Evolutionary conservation across 64 coral and sea anemone species (phyloP).

Genomic region (Pocillopora damicornis): DNA sequence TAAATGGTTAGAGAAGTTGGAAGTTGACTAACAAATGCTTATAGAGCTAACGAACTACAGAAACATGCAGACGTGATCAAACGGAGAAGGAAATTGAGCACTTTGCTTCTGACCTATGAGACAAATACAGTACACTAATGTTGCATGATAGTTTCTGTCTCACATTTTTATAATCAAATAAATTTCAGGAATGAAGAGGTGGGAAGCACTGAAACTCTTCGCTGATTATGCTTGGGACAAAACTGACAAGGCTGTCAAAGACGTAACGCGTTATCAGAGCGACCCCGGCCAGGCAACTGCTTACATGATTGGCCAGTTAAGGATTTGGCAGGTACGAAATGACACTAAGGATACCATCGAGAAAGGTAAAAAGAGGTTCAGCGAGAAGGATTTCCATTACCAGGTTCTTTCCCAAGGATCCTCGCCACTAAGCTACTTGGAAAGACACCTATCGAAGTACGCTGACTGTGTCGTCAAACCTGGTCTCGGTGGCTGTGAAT

Average conservation of each 20-base stretch:
- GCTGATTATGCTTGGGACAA: conserved; percentile 86
- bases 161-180: not conserved
- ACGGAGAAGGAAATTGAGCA: too few species aligned
- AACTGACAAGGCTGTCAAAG: conserved; percentile 95
- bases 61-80: too few species aligned
- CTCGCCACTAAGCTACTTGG: conserved; percentile 79
- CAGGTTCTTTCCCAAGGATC: conserved; percentile 88
- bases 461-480: conserved; percentile 50
- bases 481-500: conserved; percentile 51
- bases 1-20: too few species aligned
- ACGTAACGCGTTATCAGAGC: conserved; percentile 93
- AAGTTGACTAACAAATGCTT: too few species aligned
- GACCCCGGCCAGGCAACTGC: conserved; percentile 88
- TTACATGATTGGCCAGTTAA: conserved; percentile 96
- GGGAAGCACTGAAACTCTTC: conserved; percentile 64
- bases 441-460: conserved; percentile 70
- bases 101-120: too few species aligned
- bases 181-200: conserved; percentile 76
- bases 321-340: conserved; percentile 85
- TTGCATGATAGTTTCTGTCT: too few species aligned
- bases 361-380: conserved; percentile 47
- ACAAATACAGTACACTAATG: too few species aligned
- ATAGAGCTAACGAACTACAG: too few species aligned
- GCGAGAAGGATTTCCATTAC: conserved; percentile 91
- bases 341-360: conserved; percentile 60